Conservation (phyloP, 35 echinoderm and acorn worm species). For the Acanthaster planci region DNA sequence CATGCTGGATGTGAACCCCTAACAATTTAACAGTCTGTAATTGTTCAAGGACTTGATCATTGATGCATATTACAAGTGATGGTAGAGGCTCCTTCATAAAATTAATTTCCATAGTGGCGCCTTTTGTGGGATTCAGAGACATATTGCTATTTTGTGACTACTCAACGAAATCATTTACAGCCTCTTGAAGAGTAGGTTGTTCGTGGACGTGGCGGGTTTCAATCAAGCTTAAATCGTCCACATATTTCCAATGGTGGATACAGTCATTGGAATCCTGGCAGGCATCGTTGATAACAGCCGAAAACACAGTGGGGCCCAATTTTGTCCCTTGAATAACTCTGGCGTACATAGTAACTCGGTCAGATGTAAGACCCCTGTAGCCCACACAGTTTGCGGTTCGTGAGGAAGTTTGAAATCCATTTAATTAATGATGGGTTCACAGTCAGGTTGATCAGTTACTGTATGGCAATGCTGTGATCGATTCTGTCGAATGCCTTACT, state of each 20-base stretch:
- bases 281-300: slow-evolving; percentile 39
- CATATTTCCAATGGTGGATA: neutral
- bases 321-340: slow-evolving; percentile 37
- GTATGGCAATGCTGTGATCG: too few species aligned
- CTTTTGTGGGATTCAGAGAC: neutral
- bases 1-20: neutral
- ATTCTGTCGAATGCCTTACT: too few species aligned
- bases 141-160: neutral
- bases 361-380: slow-evolving; percentile 19
- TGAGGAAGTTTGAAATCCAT: slow-evolving; percentile 42
- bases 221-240: neutral
- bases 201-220: too few species aligned
- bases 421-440: slow-evolving; percentile 27
- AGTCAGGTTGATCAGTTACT: slow-evolving; percentile 20
- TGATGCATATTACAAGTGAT: neutral
- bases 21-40: neutral
- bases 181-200: neutral
- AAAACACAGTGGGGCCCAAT: slow-evolving; percentile 27
- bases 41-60: neutral
- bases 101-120: neutral
- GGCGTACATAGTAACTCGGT: slow-evolving; percentile 8
- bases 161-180: neutral
- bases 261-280: neutral
- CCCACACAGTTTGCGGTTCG: slow-evolving; percentile 19
- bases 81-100: neutral